phyloP scores from a whole-genome alignment of 2,113 vertebrate species.

The Sardina pilchardus region DNA sequence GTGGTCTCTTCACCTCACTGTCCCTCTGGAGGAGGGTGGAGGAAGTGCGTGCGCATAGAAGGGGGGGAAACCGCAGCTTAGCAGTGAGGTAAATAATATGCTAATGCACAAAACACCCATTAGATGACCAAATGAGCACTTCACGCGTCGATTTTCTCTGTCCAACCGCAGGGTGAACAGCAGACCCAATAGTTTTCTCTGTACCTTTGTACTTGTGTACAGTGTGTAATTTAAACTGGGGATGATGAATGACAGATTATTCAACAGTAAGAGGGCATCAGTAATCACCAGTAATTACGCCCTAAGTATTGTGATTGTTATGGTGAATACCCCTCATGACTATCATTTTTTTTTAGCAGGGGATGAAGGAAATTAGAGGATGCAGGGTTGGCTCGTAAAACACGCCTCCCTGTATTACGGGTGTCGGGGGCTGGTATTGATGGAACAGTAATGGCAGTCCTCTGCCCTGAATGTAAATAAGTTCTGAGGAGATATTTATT shows the following conservation, averaged over 20 bases:
- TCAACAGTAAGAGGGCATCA: constrained; percentile 58
- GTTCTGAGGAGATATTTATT: constrained; percentile 68
- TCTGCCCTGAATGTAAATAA: constrained; percentile 71
- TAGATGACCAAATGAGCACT: constrained; percentile 9
- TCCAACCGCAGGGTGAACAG: background rate
- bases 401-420: constrained; percentile 58
- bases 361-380: constrained; percentile 71
- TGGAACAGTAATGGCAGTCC: constrained; percentile 71
- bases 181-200: background rate
- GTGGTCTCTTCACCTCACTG: background rate
- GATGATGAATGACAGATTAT: constrained; percentile 54
- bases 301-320: constrained; percentile 65
- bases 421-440: constrained; percentile 73
- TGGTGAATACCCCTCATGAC: constrained; percentile 66
- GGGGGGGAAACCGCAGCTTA: background rate
- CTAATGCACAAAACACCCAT: constrained; percentile 15
- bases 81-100: background rate
- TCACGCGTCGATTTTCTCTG: background rate
- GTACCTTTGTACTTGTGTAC: background rate
- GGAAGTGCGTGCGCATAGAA: background rate
- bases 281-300: constrained; percentile 67
- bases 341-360: constrained; percentile 59
- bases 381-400: constrained; percentile 49
- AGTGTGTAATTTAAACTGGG: constrained; percentile 47
- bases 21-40: background rate